Evolutionary conservation across 2,113 vertebrate species (phyloP).

Genomic region (Daboia siamensis): DNA sequence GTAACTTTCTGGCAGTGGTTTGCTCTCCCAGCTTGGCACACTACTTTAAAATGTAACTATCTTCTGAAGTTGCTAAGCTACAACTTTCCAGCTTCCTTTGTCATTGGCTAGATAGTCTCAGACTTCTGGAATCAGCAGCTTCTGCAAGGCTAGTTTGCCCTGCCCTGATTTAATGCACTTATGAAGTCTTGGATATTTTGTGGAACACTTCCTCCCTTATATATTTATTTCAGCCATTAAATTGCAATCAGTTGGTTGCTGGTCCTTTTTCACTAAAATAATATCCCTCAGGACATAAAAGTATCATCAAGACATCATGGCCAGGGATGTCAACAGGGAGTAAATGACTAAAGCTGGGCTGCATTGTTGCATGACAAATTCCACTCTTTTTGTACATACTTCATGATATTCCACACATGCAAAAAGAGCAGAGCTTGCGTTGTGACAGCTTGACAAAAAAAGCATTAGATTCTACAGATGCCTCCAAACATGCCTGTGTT

Average conservation of each 20-base stretch:
- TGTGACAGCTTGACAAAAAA: background rate
- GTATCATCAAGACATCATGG: background rate
- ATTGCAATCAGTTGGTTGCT: background rate
- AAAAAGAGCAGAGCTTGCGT: background rate
- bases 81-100: background rate
- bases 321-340: background rate
- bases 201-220: background rate
- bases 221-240: background rate
- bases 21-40: too few species aligned
- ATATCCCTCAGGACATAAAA: background rate
- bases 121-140: background rate
- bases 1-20: background rate
- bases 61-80: background rate
- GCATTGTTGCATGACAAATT: background rate
- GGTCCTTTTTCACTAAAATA: background rate
- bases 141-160: background rate
- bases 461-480: background rate
- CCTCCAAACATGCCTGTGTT: background rate
- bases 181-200: background rate
- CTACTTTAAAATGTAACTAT: background rate
- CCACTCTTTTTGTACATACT: background rate
- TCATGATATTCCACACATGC: background rate
- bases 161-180: background rate
- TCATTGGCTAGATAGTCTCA: background rate
- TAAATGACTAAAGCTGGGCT: background rate